Evolutionary conservation across 2,797 vertebrate species (phyloP).

Genomic region (Emys orbicularis): DNA sequence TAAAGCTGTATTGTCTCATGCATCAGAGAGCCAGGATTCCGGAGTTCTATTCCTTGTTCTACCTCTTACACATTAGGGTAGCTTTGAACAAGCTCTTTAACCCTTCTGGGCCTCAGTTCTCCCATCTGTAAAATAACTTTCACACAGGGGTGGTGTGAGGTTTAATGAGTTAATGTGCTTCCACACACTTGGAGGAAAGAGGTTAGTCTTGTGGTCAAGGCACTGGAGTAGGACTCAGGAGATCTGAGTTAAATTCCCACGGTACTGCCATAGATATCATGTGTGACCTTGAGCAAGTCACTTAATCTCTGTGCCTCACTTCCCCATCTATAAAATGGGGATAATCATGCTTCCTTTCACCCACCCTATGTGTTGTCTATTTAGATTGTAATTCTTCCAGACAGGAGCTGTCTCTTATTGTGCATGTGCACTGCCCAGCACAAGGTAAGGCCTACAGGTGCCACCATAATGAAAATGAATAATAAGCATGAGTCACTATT

Average conservation of each 20-base stretch:
- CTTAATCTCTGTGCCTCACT: too few species aligned
- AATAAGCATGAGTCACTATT: neutral
- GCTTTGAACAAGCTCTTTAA: neutral
- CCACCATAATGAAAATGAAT: neutral
- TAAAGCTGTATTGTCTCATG: neutral
- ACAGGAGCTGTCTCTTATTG: neutral
- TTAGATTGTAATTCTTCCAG: neutral
- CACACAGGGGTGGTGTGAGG: neutral
- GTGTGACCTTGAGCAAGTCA: too few species aligned
- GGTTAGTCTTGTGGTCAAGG: neutral
- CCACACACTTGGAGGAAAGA: neutral
- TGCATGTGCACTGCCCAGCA: neutral
- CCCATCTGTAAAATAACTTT: neutral
- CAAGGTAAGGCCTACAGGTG: neutral
- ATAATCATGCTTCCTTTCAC: neutral
- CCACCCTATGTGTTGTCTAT: neutral
- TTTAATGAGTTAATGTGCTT: neutral
- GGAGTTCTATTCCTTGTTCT: neutral
- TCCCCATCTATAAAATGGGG: too few species aligned
- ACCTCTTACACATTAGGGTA: neutral
- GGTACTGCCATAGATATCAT: neutral
- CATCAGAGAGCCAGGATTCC: neutral
- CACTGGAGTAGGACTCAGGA: neutral
- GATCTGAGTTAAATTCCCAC: neutral
- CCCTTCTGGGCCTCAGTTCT: neutral